Evolutionary conservation across 2,888 invertebrate genomes (phyloP).

Genomic region (Eilema sororculum): DNA sequence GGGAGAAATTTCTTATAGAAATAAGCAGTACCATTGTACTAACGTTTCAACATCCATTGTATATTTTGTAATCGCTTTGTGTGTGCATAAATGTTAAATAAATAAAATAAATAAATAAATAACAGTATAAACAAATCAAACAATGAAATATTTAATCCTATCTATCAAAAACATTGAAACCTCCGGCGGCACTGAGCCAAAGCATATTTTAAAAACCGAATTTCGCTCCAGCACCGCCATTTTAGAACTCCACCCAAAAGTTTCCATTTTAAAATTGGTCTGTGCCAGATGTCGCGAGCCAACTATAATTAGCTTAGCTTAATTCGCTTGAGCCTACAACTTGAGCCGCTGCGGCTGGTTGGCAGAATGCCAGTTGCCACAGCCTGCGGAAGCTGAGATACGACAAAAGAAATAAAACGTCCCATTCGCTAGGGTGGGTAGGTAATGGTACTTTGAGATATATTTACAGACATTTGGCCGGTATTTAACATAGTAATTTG

Average conservation of each 20-base stretch:
- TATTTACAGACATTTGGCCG: constrained; percentile 22
- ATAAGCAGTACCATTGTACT: too few species aligned
- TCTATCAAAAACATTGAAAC: neutral
- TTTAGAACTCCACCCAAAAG: constrained; percentile 20
- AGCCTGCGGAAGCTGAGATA: constrained; percentile 69
- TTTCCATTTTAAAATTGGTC: constrained; percentile 29
- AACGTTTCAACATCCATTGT: too few species aligned
- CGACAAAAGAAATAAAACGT: constrained; percentile 70
- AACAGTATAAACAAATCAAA: too few species aligned
- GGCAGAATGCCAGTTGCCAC: constrained; percentile 65
- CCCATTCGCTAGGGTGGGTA: constrained; percentile 48
- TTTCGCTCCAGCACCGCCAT: constrained; percentile 5
- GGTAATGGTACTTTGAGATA: constrained; percentile 21
- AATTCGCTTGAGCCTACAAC: constrained; percentile 47
- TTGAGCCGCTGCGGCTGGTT: constrained; percentile 50
- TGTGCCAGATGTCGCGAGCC: constrained; percentile 26
- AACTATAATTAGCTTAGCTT: constrained; percentile 45
- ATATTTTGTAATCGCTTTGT: too few species aligned
- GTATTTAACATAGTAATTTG: constrained; percentile 6
- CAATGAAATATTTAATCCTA: constrained; percentile 6
- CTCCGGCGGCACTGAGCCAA: constrained; percentile 4
- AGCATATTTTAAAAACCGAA: constrained; percentile 17
- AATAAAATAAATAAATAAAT: too few species aligned
- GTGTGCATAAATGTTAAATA: too few species aligned
- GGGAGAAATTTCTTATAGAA: too few species aligned